These are phyloP conservation scores for Zosterops pallidus DNA, from an alignment of 2,113 vertebrate genomes.

Conservation along the genomic window DNA sequence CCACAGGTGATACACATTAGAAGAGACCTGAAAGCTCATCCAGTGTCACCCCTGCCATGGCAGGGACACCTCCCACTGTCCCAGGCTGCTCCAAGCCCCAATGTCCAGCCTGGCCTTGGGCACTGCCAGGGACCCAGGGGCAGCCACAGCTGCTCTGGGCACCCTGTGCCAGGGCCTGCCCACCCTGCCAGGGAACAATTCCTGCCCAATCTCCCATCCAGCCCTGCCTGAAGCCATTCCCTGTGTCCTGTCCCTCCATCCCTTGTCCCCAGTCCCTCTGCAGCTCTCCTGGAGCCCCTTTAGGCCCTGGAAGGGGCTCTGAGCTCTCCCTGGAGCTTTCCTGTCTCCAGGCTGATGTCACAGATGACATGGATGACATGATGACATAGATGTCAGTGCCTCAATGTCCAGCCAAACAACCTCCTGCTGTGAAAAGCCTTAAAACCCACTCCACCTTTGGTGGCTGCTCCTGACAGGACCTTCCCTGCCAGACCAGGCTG, in stretches of 20 bases:
- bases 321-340: background rate
- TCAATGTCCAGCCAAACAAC: background rate
- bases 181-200: background rate
- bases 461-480: background rate
- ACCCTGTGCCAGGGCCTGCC: background rate
- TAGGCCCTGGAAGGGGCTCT: accelerated
- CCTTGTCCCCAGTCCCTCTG: background rate
- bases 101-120: background rate
- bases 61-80: background rate
- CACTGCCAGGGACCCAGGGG: background rate
- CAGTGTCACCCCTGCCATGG: background rate
- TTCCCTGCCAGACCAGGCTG: background rate
- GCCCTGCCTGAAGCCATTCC: background rate
- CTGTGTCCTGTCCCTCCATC: background rate
- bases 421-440: background rate
- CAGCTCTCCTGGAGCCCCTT: background rate
- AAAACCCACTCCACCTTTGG: background rate
- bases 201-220: background rate
- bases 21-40: accelerated
- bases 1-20: background rate
- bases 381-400: background rate
- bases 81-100: background rate
- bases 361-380: too few species aligned
- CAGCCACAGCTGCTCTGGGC: background rate
- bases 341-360: background rate